A percentile compares a stretch with the other conserved stretches of the same genome.
Conservation (phyloP, 2,888 invertebrate species). For the Psylliodes chrysocephalus region DNA sequence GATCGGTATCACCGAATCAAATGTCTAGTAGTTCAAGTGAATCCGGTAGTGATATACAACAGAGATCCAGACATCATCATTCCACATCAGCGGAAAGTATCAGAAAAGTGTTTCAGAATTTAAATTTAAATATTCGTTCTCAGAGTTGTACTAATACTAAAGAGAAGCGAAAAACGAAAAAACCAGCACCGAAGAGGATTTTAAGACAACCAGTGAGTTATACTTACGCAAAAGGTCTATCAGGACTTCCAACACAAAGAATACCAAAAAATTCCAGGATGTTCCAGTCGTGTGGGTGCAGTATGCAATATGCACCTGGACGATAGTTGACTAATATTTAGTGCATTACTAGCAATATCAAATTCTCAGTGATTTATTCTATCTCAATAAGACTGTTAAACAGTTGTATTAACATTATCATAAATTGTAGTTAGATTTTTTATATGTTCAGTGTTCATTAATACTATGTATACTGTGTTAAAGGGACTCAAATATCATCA, state of each 20-base stretch:
- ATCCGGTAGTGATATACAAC: slow-evolving; percentile 68
- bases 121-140: slow-evolving; percentile 72
- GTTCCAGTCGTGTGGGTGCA: slow-evolving; percentile 56
- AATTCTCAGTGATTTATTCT: slow-evolving; percentile 35
- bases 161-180: slow-evolving; percentile 67
- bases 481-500: slow-evolving; percentile 43
- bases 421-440: slow-evolving; percentile 35
- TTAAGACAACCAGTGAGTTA: slow-evolving; percentile 81
- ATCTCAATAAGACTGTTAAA: slow-evolving; percentile 42
- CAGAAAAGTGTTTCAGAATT: slow-evolving; percentile 77
- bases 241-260: slow-evolving; percentile 83
- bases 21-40: slow-evolving; percentile 71
- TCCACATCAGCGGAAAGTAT: slow-evolving; percentile 71
- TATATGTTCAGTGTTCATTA: slow-evolving; percentile 30
- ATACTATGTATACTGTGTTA: slow-evolving; percentile 31
- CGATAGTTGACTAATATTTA: slow-evolving; percentile 49
- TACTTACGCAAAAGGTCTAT: slow-evolving; percentile 83
- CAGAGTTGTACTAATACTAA: slow-evolving; percentile 70
- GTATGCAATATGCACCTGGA: slow-evolving; percentile 57
- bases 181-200: slow-evolving; percentile 77
- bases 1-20: slow-evolving; percentile 61
- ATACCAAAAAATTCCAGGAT: slow-evolving; percentile 70
- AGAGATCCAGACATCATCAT: slow-evolving; percentile 61
- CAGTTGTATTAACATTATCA: slow-evolving; percentile 26
- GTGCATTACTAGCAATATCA: slow-evolving; percentile 42